Evolutionary conservation across 2,113 vertebrate genomes (phyloP).

Genomic region (Psilopsiagon aurifrons): DNA sequence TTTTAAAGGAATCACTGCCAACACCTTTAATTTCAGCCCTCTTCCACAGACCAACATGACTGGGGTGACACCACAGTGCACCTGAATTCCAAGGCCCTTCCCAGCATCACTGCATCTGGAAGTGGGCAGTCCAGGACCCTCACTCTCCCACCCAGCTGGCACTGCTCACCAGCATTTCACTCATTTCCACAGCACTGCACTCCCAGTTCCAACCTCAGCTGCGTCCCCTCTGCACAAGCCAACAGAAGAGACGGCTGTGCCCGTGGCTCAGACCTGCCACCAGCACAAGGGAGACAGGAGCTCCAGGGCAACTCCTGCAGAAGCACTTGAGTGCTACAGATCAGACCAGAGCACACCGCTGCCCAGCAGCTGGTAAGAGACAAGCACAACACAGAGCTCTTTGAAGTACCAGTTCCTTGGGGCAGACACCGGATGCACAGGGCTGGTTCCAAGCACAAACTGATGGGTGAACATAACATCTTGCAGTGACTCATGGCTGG

Average conservation of each 20-base stretch:
- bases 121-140: not conserved
- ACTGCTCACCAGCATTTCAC: not conserved
- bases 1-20: not conserved
- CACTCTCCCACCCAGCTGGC: not conserved
- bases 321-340: accelerated
- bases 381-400: not conserved
- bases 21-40: not conserved
- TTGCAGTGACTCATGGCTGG: not conserved
- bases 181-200: not conserved
- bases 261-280: not conserved
- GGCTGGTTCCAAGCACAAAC: not conserved
- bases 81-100: not conserved
- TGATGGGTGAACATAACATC: accelerated
- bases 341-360: accelerated
- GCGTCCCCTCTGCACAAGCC: accelerated
- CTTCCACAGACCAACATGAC: not conserved
- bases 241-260: not conserved
- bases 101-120: accelerated
- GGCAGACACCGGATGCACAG: not conserved
- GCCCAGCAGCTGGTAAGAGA: not conserved
- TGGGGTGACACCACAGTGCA: too few relatives aligned
- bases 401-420: not conserved
- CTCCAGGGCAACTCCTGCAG: not conserved
- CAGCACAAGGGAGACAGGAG: not conserved
- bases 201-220: not conserved